A percentile compares a stretch with the other conserved stretches of the same genome.
phyloP scores from a whole-genome alignment of 2,797 vertebrate species.

The Pangasius macronema region DNA sequence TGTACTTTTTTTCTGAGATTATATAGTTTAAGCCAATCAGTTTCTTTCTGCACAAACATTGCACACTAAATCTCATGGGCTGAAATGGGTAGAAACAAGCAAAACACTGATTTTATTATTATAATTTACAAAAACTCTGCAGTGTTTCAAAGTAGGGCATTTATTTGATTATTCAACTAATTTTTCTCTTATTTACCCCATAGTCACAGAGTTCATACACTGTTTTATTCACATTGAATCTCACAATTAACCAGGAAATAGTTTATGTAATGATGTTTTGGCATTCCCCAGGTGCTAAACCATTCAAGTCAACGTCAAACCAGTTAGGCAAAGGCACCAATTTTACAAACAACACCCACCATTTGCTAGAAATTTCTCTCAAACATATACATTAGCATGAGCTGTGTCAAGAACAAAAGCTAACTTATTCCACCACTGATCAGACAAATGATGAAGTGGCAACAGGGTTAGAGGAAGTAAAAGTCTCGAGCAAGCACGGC shows the following conservation, averaged over 20 bases:
- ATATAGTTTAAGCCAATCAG: not conserved
- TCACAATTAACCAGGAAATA: not conserved
- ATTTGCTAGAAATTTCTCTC: not conserved
- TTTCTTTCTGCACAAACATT: not conserved
- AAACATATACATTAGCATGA: not conserved
- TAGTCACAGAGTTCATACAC: not conserved
- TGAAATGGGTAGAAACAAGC: not conserved
- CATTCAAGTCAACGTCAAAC: not conserved
- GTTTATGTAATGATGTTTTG: not conserved
- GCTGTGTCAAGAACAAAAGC: not conserved
- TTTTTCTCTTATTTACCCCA: not conserved
- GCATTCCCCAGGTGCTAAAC: not conserved
- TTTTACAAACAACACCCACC: not conserved
- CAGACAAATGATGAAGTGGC: not conserved
- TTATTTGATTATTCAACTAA: not conserved
- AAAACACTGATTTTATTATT: not conserved
- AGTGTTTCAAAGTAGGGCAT: not conserved
- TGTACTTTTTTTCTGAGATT: not conserved
- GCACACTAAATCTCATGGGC: not conserved
- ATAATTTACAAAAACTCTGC: not conserved
- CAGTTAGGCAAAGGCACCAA: slow-evolving; percentile 16
- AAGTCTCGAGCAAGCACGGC: not conserved
- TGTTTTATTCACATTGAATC: not conserved
- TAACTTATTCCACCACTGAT: not conserved
- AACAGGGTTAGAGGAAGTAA: slow-evolving; percentile 5